A percentile compares a stretch with the other conserved stretches of the same genome.
Evolutionary conservation across 2,113 vertebrate genomes (phyloP).

Genomic region (Onychorhynchus coronatus): DNA sequence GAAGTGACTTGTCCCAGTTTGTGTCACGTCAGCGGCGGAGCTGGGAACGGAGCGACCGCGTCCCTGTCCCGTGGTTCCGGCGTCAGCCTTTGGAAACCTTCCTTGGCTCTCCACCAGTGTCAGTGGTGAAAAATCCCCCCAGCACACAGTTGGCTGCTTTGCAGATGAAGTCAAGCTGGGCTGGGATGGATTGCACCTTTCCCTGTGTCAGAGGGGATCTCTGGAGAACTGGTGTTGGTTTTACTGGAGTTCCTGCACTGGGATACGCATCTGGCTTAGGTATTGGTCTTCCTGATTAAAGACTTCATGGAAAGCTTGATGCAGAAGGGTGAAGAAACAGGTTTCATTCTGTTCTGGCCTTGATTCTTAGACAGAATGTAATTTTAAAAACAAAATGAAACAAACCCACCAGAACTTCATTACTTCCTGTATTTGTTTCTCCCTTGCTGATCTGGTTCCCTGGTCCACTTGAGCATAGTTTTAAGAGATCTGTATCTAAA

Average conservation of each 20-base stretch:
- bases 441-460: slow-evolving; percentile 61
- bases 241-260: background rate
- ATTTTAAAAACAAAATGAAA: background rate
- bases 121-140: background rate
- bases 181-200: background rate
- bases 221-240: background rate
- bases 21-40: background rate
- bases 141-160: background rate
- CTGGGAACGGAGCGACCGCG: background rate
- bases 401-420: background rate
- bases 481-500: slow-evolving; percentile 72
- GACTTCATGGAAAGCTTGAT: background rate
- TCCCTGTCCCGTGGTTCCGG: background rate
- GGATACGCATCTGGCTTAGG: background rate
- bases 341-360: background rate
- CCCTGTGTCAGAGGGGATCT: background rate
- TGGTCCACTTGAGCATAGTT: slow-evolving; percentile 76
- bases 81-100: background rate
- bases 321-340: background rate
- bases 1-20: background rate
- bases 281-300: background rate
- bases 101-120: background rate
- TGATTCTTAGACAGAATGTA: background rate
- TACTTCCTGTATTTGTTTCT: background rate
- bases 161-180: background rate